phyloP scores from a whole-genome alignment of 37 sponge, comb jelly and placozoan genomes.

The Axinella damicornis region DNA sequence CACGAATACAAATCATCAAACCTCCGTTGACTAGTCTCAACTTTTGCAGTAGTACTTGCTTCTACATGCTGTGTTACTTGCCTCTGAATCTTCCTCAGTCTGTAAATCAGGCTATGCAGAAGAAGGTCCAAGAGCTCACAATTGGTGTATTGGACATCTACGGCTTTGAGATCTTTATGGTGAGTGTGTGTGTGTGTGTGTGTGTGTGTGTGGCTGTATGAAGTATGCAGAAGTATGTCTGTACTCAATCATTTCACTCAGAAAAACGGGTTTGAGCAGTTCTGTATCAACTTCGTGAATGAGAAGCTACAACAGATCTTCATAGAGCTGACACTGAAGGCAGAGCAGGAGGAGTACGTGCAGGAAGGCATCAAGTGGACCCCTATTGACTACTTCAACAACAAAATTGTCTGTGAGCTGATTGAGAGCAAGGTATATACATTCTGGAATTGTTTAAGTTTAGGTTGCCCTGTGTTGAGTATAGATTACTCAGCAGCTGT shows the following conservation, averaged over 20 bases:
- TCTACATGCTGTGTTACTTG: too few relatives aligned
- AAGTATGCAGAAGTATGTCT: too few relatives aligned
- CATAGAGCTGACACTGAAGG: constrained; percentile 97
- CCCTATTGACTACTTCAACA: constrained; percentile 98
- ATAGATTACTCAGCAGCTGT: too few relatives aligned
- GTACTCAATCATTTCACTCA: constrained; percentile 12
- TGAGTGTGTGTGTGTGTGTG: constrained; percentile 9
- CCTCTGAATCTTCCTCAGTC: constrained; percentile 49
- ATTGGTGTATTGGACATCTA: constrained; percentile 97
- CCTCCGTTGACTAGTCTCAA: too few relatives aligned
- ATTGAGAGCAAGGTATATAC: constrained; percentile 89
- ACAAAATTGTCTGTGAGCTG: constrained; percentile 97
- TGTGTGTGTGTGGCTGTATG: too few relatives aligned
- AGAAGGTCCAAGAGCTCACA: constrained; percentile 67
- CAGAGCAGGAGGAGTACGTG: constrained; percentile 99
- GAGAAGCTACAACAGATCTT: constrained; percentile 99
- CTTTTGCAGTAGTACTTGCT: too few relatives aligned
- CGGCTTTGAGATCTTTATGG: constrained; percentile 98
- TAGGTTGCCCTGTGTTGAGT: too few relatives aligned
- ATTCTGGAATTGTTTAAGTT: too few relatives aligned
- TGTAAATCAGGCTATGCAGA: constrained; percentile 92
- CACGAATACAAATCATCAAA: too few relatives aligned
- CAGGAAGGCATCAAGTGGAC: constrained; percentile 97
- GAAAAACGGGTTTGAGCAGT: constrained; percentile 99
- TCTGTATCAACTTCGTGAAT: constrained; percentile 99